Base-by-base conservation (phyloP, 2,888 invertebrate species). In the Philereme vetulata region DNA sequence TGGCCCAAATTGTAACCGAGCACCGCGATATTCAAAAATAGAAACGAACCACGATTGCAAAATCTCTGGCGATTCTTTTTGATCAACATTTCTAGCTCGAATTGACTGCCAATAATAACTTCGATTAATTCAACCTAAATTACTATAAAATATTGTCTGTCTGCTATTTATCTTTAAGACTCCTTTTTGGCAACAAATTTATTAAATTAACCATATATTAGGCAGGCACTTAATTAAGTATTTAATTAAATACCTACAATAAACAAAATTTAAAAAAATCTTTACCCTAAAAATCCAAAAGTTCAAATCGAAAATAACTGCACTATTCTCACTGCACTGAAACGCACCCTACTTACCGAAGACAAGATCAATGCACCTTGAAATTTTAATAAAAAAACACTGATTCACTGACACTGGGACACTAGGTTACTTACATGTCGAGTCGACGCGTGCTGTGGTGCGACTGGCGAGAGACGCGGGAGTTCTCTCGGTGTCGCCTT, bases 371-470 rank as follows among this genome's bases (percentile, higher is more conserved):
- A 84, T 80, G 78, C 86, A 88, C 86, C 78, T 82, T 80, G 66
- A 68, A 66, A 69, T 69, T 64, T 62, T 67, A 74, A 74, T 84
- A 81, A 76, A 81, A 78, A 77, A 80, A 71, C 84, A 84, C 82
- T 82, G 63, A 65, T 74, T 80, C 85, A 86, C 85, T 81, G 74
- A 78, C 88, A 88, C 87, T 84, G 77, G 72, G 72, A 70, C 86
- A 86, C 87, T 83, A 80, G 75, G 77, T 68, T 92, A 92, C 92
- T 92, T 92, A 92, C 92, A 91, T 92, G 89, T 91, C 89, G 92
- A 92, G 91, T 91, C 92, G 92, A 88, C 91, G 92, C 90, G 87
- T 79, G 90, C 92, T 91, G 90, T 90, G 90, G 86, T 89, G 91
- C 91, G 91, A 92, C 91, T 92, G 91, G 86, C 87, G 81, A 66